A percentile compares a stretch with the other conserved stretches of the same genome.
These are phyloP conservation scores for Macrotrachela quadricornifera DNA, from an alignment of 1,140 invertebrate species.

Conservation along the genomic window DNA sequence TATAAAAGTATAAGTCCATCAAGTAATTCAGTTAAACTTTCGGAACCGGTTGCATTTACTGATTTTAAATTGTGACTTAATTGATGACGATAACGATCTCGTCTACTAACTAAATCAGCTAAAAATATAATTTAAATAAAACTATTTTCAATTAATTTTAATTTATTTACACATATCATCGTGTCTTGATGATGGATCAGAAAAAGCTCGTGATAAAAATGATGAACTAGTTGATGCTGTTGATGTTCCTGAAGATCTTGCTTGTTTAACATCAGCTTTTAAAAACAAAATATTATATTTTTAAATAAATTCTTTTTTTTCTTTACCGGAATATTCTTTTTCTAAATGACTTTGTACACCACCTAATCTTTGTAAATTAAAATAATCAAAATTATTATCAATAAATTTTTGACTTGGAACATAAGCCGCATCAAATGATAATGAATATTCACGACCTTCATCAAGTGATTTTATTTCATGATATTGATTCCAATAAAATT, in stretches of 20 bases:
- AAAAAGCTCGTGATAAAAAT: slow-evolving; percentile 1
- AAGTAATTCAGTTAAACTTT: background rate
- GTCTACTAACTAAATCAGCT: background rate
- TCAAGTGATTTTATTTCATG: slow-evolving; percentile 3
- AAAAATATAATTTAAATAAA: background rate
- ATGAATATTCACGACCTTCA: background rate
- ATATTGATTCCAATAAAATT: slow-evolving; percentile 25
- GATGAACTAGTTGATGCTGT: background rate
- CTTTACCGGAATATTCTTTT: slow-evolving; percentile 37
- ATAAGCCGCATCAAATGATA: slow-evolving; percentile 17
- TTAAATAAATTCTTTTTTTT: no score
- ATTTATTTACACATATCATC: background rate
- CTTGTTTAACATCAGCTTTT: background rate
- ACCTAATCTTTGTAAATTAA: slow-evolving; percentile 44
- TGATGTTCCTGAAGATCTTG: background rate
- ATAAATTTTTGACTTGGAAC: slow-evolving; percentile 36
- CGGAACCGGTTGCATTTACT: background rate
- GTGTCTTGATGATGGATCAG: slow-evolving; percentile 42
- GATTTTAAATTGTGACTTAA: background rate
- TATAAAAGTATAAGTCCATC: background rate
- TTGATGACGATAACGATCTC: background rate
- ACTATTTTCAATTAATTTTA: background rate
- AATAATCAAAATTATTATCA: slow-evolving; percentile 41
- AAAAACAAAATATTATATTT: no score
- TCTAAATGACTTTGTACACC: slow-evolving; percentile 44